phyloP scores from a whole-genome alignment of 2,113 vertebrate species.

The Calidris pugnax region DNA sequence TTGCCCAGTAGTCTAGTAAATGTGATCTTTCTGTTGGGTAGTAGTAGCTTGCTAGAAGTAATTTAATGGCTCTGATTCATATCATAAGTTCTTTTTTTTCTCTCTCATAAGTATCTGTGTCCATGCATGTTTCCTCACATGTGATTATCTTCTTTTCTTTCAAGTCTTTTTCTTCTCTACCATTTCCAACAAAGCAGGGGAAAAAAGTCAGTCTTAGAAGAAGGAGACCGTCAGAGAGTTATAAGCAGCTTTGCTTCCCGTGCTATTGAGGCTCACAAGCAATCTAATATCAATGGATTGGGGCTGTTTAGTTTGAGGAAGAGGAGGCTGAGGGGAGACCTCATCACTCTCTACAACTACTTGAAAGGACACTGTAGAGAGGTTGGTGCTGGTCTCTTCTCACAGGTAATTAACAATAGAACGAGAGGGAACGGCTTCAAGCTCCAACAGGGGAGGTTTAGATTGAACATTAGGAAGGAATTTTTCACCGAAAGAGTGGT shows the following conservation, averaged over 20 bases:
- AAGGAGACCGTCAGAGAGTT: conserved; percentile 84
- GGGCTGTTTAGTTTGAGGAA: too few relatives aligned
- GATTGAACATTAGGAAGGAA: too few relatives aligned
- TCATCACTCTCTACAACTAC: too few relatives aligned
- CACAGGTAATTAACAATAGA: too few relatives aligned
- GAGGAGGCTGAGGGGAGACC: too few relatives aligned
- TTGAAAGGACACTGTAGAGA: too few relatives aligned
- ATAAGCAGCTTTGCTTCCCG: conserved; percentile 85
- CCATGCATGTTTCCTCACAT: conserved; percentile 77
- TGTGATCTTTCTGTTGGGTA: conserved; percentile 29
- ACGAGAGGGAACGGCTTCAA: too few relatives aligned
- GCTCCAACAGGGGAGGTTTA: too few relatives aligned
- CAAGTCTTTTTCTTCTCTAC: conserved; percentile 88
- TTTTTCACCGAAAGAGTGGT: too few relatives aligned
- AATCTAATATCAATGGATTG: conserved; percentile 82
- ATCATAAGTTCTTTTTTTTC: conserved; percentile 65
- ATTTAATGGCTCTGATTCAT: conserved; percentile 38
- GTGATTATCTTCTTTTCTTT: conserved; percentile 86
- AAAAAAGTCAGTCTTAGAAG: conserved; percentile 89
- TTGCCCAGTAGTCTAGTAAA: conserved; percentile 30
- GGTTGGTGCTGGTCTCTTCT: too few relatives aligned
- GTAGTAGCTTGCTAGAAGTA: conserved; percentile 30
- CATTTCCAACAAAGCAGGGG: conserved; percentile 91
- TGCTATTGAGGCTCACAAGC: conserved; percentile 80
- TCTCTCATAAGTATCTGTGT: conserved; percentile 69